These are phyloP conservation scores for Cassiopea andromeda DNA, from an alignment of 30 jellyfish, hydroid and myxozoan species.

Conservation along the genomic window DNA sequence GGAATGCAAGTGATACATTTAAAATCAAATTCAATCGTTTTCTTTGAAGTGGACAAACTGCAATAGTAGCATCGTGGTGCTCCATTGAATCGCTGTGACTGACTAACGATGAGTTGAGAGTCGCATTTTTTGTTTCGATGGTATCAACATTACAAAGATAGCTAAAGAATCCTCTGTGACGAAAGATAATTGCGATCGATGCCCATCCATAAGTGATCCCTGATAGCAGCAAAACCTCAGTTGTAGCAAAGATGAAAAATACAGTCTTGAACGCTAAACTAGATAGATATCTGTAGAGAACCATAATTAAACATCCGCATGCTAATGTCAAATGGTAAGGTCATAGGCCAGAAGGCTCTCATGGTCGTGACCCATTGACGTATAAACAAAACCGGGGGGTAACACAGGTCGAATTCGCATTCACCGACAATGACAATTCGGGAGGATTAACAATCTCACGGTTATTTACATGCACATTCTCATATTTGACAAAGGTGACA, in stretches of 20 bases:
- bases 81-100: not conserved
- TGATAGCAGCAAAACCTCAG: constrained; percentile 52
- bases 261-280: constrained; percentile 1
- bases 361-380: no score
- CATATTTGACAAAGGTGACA: no score
- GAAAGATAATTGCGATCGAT: constrained; percentile 64
- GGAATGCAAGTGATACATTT: constrained; percentile 69
- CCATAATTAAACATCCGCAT: not conserved
- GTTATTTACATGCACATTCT: no score
- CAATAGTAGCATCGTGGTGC: not conserved
- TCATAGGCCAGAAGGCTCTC: no score
- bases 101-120: not conserved
- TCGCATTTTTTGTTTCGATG: not conserved
- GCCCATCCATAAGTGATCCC: constrained; percentile 94
- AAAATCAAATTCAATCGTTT: constrained; percentile 75
- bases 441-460: no score
- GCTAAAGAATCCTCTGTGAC: constrained; percentile 49
- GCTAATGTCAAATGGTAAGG: no score
- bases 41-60: constrained; percentile 61
- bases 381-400: no score
- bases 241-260: constrained; percentile 14
- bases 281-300: not conserved
- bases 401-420: no score
- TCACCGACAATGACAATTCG: no score
- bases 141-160: constrained; percentile 24